Conservation (phyloP, 2,888 invertebrate species). For the Cheilosia variabilis region DNA sequence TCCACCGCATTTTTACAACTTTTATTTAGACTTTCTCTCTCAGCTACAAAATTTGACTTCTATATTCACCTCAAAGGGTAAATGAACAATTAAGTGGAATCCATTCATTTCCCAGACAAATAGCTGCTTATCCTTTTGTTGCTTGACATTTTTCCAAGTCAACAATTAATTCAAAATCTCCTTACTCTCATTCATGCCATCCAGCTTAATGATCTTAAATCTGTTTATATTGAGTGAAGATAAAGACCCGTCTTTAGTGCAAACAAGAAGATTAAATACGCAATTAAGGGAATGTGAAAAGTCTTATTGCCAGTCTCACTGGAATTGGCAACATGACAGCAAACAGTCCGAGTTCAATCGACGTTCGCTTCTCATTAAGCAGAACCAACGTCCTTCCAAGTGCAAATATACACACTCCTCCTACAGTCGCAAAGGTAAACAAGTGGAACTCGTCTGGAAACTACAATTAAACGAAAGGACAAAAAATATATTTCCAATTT, state of each 20-base stretch:
- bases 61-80: too few relatives aligned
- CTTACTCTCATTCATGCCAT: background rate
- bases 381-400: slow-evolving; percentile 11
- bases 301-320: slow-evolving; percentile 28
- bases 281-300: slow-evolving; percentile 61
- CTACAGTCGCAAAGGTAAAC: slow-evolving; percentile 25
- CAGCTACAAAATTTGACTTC: too few relatives aligned
- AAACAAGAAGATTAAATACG: slow-evolving; percentile 55
- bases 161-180: background rate
- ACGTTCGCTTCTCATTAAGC: slow-evolving; percentile 41
- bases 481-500: slow-evolving; percentile 38
- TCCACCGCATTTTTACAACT: too few relatives aligned
- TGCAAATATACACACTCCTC: background rate
- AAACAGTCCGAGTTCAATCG: slow-evolving; percentile 59
- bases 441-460: slow-evolving; percentile 27
- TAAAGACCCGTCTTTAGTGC: slow-evolving; percentile 20
- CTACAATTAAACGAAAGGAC: slow-evolving; percentile 35
- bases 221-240: slow-evolving; percentile 15
- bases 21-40: too few relatives aligned
- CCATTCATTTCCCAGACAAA: background rate
- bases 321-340: slow-evolving; percentile 64
- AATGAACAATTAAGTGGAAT: too few relatives aligned
- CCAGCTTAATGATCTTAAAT: slow-evolving; percentile 26
- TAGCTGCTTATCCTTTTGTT: background rate
- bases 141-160: background rate